Evolutionary conservation across 1,140 invertebrate species (phyloP), one percentile per base, ranked within the genome.

Genomic region (Drosophila kanapiae): DNA sequence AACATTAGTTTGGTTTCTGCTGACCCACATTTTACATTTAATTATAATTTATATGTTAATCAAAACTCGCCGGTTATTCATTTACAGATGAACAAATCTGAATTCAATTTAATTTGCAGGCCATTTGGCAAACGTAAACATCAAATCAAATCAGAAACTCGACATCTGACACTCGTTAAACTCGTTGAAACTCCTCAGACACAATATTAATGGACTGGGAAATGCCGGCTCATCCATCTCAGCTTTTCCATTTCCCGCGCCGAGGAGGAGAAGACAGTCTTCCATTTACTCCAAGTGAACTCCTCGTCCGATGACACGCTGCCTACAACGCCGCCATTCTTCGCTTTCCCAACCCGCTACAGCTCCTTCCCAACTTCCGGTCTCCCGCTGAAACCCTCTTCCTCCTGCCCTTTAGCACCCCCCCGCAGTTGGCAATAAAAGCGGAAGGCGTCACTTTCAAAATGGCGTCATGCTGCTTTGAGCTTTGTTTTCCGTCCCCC

Each of bases 391-490:
- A 23, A 56, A 23, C 11, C 43, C 11, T 18, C 9, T 35, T 63
- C 16, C 65, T 45, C 16, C 31, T 57, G 37, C 29, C 54, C 69
- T 33, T 5, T 23, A 9, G 51, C 51, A 35, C 47, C 33, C 49
- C 35, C 37, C n/a, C 14, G 23, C 23, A 58, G 64, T 58, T 70
- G 40, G 72, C 64, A 74, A 80, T 74, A 80, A 80, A 80, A 70
- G 60, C 78, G 61, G 71, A 83, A 83, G 81, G 70, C 80, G 75
- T 76, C 72, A 71, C 62, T 84, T 84, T 80, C 75, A 72, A 80
- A 84, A 84, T 84, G 77, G 81, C 77, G 77, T 78, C 82, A 78
- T 85, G 82, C 78, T 85, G 82, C 58, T 56, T 71, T 68, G 61
- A 57, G 62, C 57, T 70, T 57, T 78, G 75, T 78, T 78, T 77